Conservation (phyloP, 1,140 invertebrate genomes). For the Nebria ingens region DNA sequence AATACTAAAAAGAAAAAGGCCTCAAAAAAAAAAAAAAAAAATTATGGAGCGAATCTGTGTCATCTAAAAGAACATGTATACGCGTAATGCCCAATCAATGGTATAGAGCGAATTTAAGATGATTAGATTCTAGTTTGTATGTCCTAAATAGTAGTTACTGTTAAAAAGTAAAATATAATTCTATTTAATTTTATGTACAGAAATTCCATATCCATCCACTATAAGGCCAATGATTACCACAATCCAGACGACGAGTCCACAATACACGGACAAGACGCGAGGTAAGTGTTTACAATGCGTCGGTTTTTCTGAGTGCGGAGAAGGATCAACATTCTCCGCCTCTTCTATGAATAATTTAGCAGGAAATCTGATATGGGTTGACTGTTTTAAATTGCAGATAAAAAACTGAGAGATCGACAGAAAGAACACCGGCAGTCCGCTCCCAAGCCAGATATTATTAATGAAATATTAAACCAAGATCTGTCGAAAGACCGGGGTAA, state of each 20-base stretch:
- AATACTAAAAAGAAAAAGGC: no score
- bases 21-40: no score
- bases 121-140: no score
- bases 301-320: not conserved
- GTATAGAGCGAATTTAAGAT: no score
- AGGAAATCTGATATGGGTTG: conserved; percentile 6
- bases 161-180: no score
- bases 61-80: no score
- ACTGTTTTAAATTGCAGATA: conserved; percentile 9
- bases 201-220: not conserved
- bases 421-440: not conserved
- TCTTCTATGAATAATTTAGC: conserved; percentile 2
- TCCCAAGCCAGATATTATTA: conserved; percentile 7
- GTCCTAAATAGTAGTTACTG: no score
- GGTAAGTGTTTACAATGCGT: not conserved
- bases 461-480: conserved; percentile 4
- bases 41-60: no score
- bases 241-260: not conserved
- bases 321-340: not conserved
- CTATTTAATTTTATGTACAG: no score
- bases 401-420: conserved; percentile 2
- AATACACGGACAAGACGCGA: not conserved
- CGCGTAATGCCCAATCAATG: no score
- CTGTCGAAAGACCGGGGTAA: not conserved
- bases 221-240: not conserved